Evolutionary conservation across 2,113 vertebrate species (phyloP), one percentile per base, ranked within the genome.

Genomic region (Triplophysa rosa): DNA sequence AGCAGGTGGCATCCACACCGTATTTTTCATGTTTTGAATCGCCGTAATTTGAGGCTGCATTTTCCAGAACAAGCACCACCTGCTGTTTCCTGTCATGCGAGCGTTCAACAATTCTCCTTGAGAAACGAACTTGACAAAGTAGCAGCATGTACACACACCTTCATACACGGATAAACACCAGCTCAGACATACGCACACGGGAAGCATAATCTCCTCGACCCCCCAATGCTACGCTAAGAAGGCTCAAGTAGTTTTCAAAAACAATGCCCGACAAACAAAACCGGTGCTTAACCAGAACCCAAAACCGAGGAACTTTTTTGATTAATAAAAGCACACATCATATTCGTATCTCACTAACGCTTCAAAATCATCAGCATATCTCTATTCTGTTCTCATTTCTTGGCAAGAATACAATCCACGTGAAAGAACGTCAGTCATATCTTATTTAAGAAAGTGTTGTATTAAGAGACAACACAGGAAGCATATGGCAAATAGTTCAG

Each of bases 381-480:
- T 65, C 71, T 67, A 42, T 62, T 82, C 66, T 24, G 69, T 65
- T 67, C 33, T 56, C 71, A 70, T 77, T 72, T 77, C 54, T 65
- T 75, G 65, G 79, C 69, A 74, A 26, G 54, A 70, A 70, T 62
- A 80, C 74, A 81, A 83, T 77, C 49, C 16, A 52, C 5, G 49
- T 17, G 49, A 80, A 82, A 67, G 82, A 63, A 8, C 1, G 56
- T 63, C 26, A 86, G 79, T 77, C 72, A 82, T 82, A 72, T 82
- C 84, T 87, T 76, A 77, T 81, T 86, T 82, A 87, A 88, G 80
- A 82, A 64, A 77, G 63, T 68, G 72, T 65, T 79, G 75, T 83
- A 88, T 84, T 80, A 75, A 61, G 52, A 65, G 24, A 40, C 37
- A 65, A 63, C 33, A 19, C 76, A 59, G 80, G 74, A 56, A 45